Conservation (phyloP, 2,888 invertebrate genomes). For the Pelosia muscerda region DNA sequence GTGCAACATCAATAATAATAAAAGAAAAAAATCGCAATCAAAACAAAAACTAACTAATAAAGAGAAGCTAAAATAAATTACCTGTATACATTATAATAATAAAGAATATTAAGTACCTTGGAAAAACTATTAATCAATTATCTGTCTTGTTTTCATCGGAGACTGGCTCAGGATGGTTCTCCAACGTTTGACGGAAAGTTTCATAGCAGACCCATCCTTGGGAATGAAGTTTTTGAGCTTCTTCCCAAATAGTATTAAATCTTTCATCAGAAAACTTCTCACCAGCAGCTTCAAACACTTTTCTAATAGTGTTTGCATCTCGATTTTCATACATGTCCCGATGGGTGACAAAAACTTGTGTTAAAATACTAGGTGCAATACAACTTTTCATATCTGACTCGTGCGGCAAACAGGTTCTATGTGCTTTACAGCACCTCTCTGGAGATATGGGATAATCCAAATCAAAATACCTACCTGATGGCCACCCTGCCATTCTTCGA, state of each 20-base stretch:
- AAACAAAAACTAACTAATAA: background rate
- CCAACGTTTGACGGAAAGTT: conserved; percentile 76
- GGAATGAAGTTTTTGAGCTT: conserved; percentile 80
- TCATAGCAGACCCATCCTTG: conserved; percentile 85
- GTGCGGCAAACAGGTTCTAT: conserved; percentile 66
- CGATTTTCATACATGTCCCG: conserved; percentile 75
- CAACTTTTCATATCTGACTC: conserved; percentile 73
- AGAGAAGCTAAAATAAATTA: conserved; percentile 1
- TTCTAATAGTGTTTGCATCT: conserved; percentile 68
- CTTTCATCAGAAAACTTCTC: conserved; percentile 79
- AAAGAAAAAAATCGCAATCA: background rate
- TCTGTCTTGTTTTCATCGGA: background rate
- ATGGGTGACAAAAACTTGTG: conserved; percentile 69
- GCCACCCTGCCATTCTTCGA: conserved; percentile 70
- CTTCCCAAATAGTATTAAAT: conserved; percentile 83
- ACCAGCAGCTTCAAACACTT: conserved; percentile 84
- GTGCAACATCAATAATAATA: conserved; percentile 7
- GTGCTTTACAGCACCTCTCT: conserved; percentile 62
- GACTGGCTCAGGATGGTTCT: conserved; percentile 36
- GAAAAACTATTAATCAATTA: background rate
- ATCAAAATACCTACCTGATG: conserved; percentile 79
- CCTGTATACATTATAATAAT: background rate
- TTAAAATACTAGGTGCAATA: conserved; percentile 70
- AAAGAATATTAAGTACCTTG: background rate
- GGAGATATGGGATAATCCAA: conserved; percentile 73